A percentile compares a stretch with the other conserved stretches of the same genome.
Evolutionary conservation across 2,888 invertebrate species (phyloP).

Genomic region (Ceramica pisi): DNA sequence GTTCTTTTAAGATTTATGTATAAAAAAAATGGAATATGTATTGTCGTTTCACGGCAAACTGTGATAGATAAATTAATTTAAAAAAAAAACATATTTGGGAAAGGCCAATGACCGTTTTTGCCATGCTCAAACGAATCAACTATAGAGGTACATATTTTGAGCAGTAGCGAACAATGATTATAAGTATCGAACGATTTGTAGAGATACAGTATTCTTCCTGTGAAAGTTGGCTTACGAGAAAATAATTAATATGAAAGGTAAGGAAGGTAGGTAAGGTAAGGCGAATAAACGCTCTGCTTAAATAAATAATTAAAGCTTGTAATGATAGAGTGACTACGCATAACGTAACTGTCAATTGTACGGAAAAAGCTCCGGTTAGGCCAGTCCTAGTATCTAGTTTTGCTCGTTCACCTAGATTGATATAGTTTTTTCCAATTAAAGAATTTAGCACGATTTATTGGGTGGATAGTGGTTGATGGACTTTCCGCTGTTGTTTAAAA

Average conservation of each 20-base stretch:
- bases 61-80: no score
- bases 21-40: no score
- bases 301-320: conserved; percentile 40
- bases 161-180: conserved; percentile 19
- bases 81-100: not conserved
- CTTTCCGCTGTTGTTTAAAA: not conserved
- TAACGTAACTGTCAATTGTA: conserved; percentile 58
- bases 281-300: conserved; percentile 6
- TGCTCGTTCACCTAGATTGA: conserved; percentile 59
- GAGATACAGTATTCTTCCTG: conserved; percentile 32
- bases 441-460: conserved; percentile 39
- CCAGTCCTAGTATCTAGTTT: conserved; percentile 53
- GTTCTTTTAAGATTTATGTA: no score
- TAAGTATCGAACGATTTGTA: conserved; percentile 9
- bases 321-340: conserved; percentile 33
- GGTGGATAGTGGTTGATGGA: conserved; percentile 35
- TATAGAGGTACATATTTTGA: conserved; percentile 16
- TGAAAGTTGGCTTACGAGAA: conserved; percentile 48
- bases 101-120: not conserved
- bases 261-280: no score
- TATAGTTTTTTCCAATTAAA: conserved; percentile 42
- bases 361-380: conserved; percentile 54
- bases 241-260: conserved; percentile 35
- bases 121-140: not conserved
- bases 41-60: no score